Evolutionary conservation across 2,113 vertebrate species (phyloP), one percentile per base, ranked within the genome.

Genomic region (Ceyx margarethae): DNA sequence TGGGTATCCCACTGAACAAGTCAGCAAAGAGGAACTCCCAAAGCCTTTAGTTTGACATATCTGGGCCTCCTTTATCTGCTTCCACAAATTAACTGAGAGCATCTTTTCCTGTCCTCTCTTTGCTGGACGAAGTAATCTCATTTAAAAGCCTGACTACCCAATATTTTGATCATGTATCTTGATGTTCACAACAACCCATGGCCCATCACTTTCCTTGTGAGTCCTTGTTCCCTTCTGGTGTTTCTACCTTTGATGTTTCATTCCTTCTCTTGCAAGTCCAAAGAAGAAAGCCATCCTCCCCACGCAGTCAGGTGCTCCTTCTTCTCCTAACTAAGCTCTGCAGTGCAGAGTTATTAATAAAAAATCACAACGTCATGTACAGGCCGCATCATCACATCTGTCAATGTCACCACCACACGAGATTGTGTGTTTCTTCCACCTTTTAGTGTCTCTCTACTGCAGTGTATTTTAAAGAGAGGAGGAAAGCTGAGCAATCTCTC

Each of bases 341-440:
- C 96, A 92, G 89, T 90, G 95, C 95, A 94, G 91, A 74, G 85
- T 86, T 92, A 91, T 94, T 94, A 95, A 94, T 96, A 96, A 94
- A 92, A 94, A 95, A 92, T 91, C 94, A 91, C 91, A 81, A 31
- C 23, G 14, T 78, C 94, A 33, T 11, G 75, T 78, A 81, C 87
- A 92, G 87, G 87, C 87, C 1, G 4, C 65, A 67, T 89, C 40
- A 50, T 61, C 87, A 54, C 43, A 92, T 93, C 93, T 93, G 69
- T 96, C 94, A 92, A 40, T 78, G 91, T 92, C 94, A 94, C 60
- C 61, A 72, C 54, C 79, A 68, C 0, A 1, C 3, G 7, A 62
- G 73, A 76, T 10, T 73, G 33, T 81, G 42, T 87, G 31, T 23
- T 78, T 89, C 88, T 89, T 43, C 89, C 76, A 85, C 16, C 74